Base-by-base conservation (phyloP, 2,888 invertebrate genomes). In the Amphipoea lucens region DNA sequence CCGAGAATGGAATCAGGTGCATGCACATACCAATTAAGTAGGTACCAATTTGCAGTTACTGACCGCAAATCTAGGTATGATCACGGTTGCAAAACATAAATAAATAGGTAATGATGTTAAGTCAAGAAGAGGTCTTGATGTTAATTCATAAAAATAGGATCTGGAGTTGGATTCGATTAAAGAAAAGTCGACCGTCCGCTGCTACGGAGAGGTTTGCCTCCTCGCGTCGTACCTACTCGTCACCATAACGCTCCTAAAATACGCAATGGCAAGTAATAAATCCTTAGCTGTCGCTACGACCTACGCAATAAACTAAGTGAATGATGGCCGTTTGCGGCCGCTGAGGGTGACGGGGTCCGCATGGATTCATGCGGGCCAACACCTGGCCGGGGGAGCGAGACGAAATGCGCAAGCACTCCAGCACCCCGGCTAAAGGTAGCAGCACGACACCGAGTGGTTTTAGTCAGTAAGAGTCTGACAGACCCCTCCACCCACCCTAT, bases 181-280 rank as follows among this genome's bases (percentile, higher is more conserved):
- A n/a, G 14, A n/a, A 14, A 42, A 14, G 4, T 42, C 23, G n/a
- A 14, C 14, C n/a, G n/a, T 29, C 9, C 45, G 29, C n/a, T 68
- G 67, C n/a, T 45, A 42, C 7, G 14, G 29, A 62, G 62, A 29
- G 29, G 60, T 60, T 60, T 5, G 51, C 29, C 5, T 17, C 17
- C 20, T 7, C 54, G 54, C 54, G 54, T 68, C 45, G 29, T 48
- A 29, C 45, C 23, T 23, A 20, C 20, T 20, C 12, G 23, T 4
- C n/a, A 42, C n/a, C 17, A 11, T 40, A 62, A 23, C 54, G 29
- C 71, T 14, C 4, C n/a, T 74, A 6, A 20, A 76, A 77, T 62
- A 66, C 81, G 29, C 42, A 80, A 76, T 80, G 62, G 11, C n/a
- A 40, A 36, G 65, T 40, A 83, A 76, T 81, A 74, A 81, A 83